Conservation (phyloP, 2,888 invertebrate species). For the Peribatodes rhomboidaria region DNA sequence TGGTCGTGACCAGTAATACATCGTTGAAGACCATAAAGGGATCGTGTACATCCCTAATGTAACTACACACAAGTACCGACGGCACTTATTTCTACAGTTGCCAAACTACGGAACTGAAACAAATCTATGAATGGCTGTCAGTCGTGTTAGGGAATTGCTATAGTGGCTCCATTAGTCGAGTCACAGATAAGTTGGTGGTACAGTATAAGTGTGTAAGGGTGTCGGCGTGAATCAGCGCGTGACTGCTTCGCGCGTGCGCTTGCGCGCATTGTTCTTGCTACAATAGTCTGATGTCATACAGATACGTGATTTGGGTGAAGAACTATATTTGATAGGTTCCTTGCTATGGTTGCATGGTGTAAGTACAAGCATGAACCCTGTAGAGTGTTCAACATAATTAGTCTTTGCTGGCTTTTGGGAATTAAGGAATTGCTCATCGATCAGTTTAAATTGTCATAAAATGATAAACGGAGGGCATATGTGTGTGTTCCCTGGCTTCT, state of each 20-base stretch:
- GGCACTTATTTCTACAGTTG: background rate
- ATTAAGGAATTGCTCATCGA: no score
- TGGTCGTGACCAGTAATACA: slow-evolving; percentile 60
- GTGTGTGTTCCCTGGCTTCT: no score
- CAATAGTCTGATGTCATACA: slow-evolving; percentile 78
- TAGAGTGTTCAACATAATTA: no score
- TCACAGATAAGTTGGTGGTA: background rate
- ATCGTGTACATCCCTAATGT: slow-evolving; percentile 62
- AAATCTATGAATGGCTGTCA: background rate
- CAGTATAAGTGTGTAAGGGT: slow-evolving; percentile 45
- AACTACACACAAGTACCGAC: slow-evolving; percentile 7
- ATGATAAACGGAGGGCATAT: no score
- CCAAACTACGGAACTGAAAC: background rate
- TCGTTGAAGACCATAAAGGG: slow-evolving; percentile 54
- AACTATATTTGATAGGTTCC: slow-evolving; percentile 32
- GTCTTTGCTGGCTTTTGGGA: no score
- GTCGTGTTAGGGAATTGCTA: background rate
- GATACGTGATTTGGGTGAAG: slow-evolving; percentile 58
- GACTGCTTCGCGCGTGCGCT: slow-evolving; percentile 68
- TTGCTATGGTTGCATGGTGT: background rate
- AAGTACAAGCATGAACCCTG: background rate
- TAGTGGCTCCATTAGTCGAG: background rate
- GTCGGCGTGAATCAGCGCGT: slow-evolving; percentile 71
- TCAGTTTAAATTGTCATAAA: no score
- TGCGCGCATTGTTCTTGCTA: slow-evolving; percentile 69